These are phyloP conservation scores for Martes flavigula DNA, from an alignment of 2,797 vertebrate genomes.

Conservation along the genomic window DNA sequence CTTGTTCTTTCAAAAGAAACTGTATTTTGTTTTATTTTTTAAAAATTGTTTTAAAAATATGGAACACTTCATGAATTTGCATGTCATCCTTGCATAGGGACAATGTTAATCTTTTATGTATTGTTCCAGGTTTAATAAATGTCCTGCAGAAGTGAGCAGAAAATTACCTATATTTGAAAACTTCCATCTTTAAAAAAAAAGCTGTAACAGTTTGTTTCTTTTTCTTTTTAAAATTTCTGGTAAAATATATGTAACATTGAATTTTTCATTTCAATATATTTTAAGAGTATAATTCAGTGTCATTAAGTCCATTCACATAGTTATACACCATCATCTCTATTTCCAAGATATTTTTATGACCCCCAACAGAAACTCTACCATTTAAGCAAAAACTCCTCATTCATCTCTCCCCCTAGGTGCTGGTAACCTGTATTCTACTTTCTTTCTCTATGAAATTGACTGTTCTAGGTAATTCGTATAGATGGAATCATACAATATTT, in stretches of 20 bases:
- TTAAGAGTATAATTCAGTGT: neutral
- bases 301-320: neutral
- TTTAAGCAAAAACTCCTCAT: neutral
- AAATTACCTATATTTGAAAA: neutral
- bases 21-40: neutral
- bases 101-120: neutral
- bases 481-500: neutral
- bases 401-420: neutral
- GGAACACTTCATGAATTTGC: neutral
- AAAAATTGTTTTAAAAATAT: neutral
- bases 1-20: neutral
- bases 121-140: neutral
- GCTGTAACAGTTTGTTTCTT: neutral
- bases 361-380: neutral
- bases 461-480: neutral
- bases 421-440: neutral
- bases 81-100: neutral
- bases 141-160: neutral
- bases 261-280: neutral
- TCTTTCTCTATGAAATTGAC: neutral
- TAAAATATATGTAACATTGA: neutral
- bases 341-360: neutral
- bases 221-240: neutral
- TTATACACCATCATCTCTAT: neutral
- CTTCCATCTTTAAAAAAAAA: neutral